Conservation (phyloP, 1,140 invertebrate genomes). For the Samia ricini region DNA sequence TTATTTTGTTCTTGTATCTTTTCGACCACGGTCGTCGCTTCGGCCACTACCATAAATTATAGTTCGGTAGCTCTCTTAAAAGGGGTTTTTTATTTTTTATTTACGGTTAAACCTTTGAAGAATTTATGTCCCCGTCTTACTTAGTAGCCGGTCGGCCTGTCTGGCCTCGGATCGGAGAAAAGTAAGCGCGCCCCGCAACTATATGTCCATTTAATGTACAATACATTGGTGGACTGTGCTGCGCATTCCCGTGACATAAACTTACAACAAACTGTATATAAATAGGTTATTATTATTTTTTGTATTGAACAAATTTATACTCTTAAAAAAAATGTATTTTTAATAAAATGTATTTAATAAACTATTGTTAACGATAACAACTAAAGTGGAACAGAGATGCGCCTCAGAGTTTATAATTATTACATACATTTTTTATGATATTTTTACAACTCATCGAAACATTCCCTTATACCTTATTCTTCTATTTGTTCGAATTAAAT, state of each 20-base stretch:
- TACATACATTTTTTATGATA: no score
- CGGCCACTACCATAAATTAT: conserved; percentile 71
- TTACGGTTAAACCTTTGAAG: conserved; percentile 72
- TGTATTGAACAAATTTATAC: neutral
- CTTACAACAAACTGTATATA: neutral
- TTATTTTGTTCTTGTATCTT: conserved; percentile 44
- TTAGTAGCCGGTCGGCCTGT: conserved; percentile 68
- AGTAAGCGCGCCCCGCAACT: no score
- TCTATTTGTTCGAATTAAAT: no score
- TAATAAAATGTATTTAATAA: no score
- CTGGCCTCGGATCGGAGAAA: conserved; percentile 27
- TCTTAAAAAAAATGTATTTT: no score
- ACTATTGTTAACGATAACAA: no score
- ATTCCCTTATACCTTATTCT: no score
- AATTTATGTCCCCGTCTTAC: conserved; percentile 74
- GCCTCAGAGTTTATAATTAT: no score
- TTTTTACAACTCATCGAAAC: no score
- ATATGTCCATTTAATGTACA: neutral
- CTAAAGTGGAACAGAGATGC: no score
- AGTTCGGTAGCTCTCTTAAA: conserved; percentile 76
- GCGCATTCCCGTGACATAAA: neutral
- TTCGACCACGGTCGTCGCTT: conserved; percentile 49
- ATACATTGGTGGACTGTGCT: conserved; percentile 1
- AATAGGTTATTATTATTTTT: neutral
- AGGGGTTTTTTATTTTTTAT: conserved; percentile 62